Evolutionary conservation across 2,888 invertebrate genomes (phyloP).

Genomic region (Pseudeuparius sepicola): DNA sequence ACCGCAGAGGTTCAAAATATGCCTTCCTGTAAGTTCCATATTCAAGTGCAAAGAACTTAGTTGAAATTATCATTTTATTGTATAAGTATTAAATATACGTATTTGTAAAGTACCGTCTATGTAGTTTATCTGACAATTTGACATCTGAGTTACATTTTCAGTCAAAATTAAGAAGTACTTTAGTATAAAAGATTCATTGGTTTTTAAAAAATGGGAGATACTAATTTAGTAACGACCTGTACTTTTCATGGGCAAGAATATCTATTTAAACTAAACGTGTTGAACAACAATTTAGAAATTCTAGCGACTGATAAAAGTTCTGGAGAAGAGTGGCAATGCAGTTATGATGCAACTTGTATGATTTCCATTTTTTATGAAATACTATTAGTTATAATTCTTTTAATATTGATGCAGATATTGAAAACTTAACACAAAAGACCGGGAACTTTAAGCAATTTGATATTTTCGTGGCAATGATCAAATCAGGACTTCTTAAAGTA

Average conservation of each 20-base stretch:
- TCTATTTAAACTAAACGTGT: slow-evolving; percentile 40
- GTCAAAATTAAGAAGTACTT: too few relatives aligned
- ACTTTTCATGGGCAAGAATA: slow-evolving; percentile 41
- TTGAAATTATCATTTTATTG: too few relatives aligned
- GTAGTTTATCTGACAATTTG: too few relatives aligned
- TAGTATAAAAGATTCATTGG: too few relatives aligned
- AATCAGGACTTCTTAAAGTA: slow-evolving; percentile 45
- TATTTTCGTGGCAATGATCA: slow-evolving; percentile 45
- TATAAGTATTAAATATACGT: too few relatives aligned
- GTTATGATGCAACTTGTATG: slow-evolving; percentile 43
- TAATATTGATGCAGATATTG: slow-evolving; percentile 42
- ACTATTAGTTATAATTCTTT: too few relatives aligned
- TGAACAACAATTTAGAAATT: slow-evolving; percentile 39
- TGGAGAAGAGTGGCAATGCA: slow-evolving; percentile 46
- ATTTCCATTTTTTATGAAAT: slow-evolving; percentile 1
- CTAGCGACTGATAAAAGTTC: slow-evolving; percentile 43
- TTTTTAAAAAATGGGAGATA: slow-evolving; percentile 33
- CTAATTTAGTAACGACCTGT: slow-evolving; percentile 41
- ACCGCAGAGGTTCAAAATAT: slow-evolving; percentile 90
- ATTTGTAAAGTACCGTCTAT: too few relatives aligned
- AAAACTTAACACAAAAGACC: slow-evolving; percentile 45
- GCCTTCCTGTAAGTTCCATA: slow-evolving; percentile 89
- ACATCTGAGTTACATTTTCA: too few relatives aligned
- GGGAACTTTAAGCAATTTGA: slow-evolving; percentile 48
- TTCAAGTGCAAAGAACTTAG: slow-evolving; percentile 68